A percentile compares a stretch with the other conserved stretches of the same genome.
Evolutionary conservation across 92 coral and sea anemone genomes (phyloP).

Genomic region (Porites lobata): DNA sequence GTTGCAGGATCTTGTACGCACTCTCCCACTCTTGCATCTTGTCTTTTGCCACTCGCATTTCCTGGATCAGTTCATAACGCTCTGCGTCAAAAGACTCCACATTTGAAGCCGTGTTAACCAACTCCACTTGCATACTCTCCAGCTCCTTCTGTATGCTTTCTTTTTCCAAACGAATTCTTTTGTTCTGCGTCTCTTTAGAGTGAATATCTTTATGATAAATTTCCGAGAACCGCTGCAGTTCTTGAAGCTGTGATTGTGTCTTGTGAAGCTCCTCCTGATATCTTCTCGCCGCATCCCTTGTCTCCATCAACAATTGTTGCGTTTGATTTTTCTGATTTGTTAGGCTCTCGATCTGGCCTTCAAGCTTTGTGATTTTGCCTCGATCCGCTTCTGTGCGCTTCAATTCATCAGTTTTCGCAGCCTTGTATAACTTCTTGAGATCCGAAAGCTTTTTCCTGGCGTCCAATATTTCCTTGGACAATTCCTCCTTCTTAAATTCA

Average conservation of each 20-base stretch:
- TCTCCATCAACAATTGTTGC: slow-evolving; percentile 84
- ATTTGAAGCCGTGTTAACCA: slow-evolving; percentile 61
- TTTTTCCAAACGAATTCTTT: slow-evolving; percentile 82
- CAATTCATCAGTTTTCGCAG: slow-evolving; percentile 65
- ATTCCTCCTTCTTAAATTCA: slow-evolving; percentile 69
- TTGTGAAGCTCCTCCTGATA: slow-evolving; percentile 74
- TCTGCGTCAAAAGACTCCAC: slow-evolving; percentile 81
- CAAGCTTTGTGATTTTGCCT: slow-evolving; percentile 82
- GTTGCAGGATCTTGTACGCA: slow-evolving; percentile 76
- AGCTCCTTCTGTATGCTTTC: slow-evolving; percentile 73
- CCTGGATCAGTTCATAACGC: slow-evolving; percentile 74
- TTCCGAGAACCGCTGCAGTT: slow-evolving; percentile 65
- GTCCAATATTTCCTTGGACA: slow-evolving; percentile 78
- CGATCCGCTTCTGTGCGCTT: slow-evolving; percentile 69
- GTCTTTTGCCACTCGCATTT: slow-evolving; percentile 68
- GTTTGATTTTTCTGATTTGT: slow-evolving; percentile 74
- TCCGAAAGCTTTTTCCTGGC: slow-evolving; percentile 75
- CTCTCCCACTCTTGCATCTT: slow-evolving; percentile 83
- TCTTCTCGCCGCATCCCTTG: slow-evolving; percentile 67
- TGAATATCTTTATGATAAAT: slow-evolving; percentile 67
- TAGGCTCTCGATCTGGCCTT: slow-evolving; percentile 79
- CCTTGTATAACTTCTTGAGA: slow-evolving; percentile 67
- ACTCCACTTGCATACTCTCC: slow-evolving; percentile 70
- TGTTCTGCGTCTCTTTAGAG: slow-evolving; percentile 75
- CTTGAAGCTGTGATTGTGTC: slow-evolving; percentile 72